A percentile compares a stretch with the other conserved stretches of the same genome.
Evolutionary conservation across 2,797 vertebrate species (phyloP).

Genomic region (Peromyscus eremicus): DNA sequence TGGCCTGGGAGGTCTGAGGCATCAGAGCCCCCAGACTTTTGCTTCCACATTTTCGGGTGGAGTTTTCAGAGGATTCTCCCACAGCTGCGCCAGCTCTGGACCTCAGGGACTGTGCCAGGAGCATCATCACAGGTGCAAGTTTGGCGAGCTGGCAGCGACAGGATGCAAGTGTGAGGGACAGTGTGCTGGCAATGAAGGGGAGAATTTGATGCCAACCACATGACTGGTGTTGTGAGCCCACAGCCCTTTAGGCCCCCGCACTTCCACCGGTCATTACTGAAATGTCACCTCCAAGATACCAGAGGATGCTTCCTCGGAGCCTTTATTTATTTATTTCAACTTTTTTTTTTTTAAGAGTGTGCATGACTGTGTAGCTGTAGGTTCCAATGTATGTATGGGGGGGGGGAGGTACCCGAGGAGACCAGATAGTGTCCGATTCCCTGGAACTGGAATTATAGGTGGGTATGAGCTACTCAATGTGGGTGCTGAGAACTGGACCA

Average conservation of each 20-base stretch:
- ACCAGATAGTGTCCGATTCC: not conserved
- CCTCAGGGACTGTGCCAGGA: not conserved
- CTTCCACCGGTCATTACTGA: not conserved
- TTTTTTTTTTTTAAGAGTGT: not conserved
- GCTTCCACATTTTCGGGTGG: not conserved
- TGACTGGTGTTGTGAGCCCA: not conserved
- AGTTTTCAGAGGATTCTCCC: not conserved
- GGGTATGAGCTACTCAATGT: not conserved
- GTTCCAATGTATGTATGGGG: not conserved
- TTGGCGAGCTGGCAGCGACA: not conserved
- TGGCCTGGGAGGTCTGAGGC: not conserved
- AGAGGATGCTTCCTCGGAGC: rapidly evolving
- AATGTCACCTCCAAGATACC: not conserved
- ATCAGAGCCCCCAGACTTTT: not conserved
- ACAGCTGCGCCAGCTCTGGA: not conserved
- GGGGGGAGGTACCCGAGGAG: not conserved
- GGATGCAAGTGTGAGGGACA: not conserved
- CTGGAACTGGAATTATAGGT: not conserved
- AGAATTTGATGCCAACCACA: not conserved
- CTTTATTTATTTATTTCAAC: not conserved
- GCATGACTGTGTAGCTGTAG: not conserved
- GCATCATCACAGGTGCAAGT: not conserved
- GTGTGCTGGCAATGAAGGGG: not conserved
- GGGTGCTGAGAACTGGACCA: not conserved
- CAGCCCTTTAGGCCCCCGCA: not conserved